Evolutionary conservation across 1,140 invertebrate genomes (phyloP).

Genomic region (Apocrypta bakeri): DNA sequence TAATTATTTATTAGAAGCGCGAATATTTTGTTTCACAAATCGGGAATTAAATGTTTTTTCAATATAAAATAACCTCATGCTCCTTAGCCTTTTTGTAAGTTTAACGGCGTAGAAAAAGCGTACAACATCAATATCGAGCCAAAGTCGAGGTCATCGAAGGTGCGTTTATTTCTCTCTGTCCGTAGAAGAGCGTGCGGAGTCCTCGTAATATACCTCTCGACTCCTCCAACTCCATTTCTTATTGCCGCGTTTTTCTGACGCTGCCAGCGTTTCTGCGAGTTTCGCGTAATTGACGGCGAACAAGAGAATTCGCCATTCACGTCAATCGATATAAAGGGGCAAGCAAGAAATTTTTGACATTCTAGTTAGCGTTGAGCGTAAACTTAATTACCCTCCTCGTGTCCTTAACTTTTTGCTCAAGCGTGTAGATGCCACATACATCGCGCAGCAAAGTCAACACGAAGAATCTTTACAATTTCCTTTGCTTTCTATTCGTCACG

Average conservation of each 20-base stretch:
- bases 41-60: too few relatives aligned
- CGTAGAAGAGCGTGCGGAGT: conserved; percentile 1
- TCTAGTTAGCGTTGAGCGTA: conserved; percentile 38
- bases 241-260: neutral
- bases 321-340: conserved; percentile 31
- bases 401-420: neutral
- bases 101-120: too few relatives aligned
- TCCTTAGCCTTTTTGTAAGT: too few relatives aligned
- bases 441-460: neutral
- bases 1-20: too few relatives aligned
- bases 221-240: conserved; percentile 19
- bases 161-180: neutral
- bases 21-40: too few relatives aligned
- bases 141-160: neutral
- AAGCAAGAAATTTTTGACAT: conserved; percentile 47
- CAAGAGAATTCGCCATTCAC: conserved; percentile 45
- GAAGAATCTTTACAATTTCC: neutral
- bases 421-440: neutral
- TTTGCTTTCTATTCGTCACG: too few relatives aligned
- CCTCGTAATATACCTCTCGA: neutral
- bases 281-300: conserved; percentile 33
- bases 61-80: too few relatives aligned
- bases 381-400: conserved; percentile 42
- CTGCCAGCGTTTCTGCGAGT: conserved; percentile 36
- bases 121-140: too few relatives aligned